phyloP scores from a whole-genome alignment of 1,140 invertebrate genomes.

The Drosophila kanapiae region DNA sequence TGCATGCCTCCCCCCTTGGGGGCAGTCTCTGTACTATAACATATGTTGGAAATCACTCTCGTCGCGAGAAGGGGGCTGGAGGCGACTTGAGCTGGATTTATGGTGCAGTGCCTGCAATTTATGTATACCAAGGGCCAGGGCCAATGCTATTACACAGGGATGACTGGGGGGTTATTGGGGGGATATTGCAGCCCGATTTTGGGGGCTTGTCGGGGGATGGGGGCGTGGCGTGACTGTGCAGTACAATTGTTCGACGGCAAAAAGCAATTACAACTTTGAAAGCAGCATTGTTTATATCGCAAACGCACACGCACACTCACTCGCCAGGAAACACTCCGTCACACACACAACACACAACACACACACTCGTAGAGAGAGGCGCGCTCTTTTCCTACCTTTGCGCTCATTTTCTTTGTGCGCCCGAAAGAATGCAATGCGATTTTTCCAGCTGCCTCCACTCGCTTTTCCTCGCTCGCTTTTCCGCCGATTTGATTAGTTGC shows the following conservation, averaged over 20 bases:
- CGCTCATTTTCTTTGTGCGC: conserved; percentile 82
- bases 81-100: conserved; percentile 26
- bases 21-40: conserved; percentile 8
- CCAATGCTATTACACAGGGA: not conserved
- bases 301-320: not conserved
- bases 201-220: not conserved
- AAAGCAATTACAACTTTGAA: conserved; percentile 21
- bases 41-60: conserved; percentile 67
- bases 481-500: conserved; percentile 1
- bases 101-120: conserved; percentile 52
- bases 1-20: not conserved
- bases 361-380: conserved; percentile 24
- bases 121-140: conserved; percentile 52
- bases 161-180: not conserved
- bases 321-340: not conserved
- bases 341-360: conserved; percentile 20
- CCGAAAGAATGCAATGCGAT: conserved; percentile 70
- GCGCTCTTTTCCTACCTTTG: conserved; percentile 74
- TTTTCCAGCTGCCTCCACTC: conserved; percentile 31
- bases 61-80: not conserved
- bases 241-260: conserved; percentile 20
- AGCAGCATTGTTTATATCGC: conserved; percentile 14
- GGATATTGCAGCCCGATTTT: not conserved
- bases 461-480: conserved; percentile 18
- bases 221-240: not conserved